Percentiles rank a stretch among this genome's conserved stretches.
Conservation (phyloP, 1,140 invertebrate species). For the Cephus cinctus region DNA sequence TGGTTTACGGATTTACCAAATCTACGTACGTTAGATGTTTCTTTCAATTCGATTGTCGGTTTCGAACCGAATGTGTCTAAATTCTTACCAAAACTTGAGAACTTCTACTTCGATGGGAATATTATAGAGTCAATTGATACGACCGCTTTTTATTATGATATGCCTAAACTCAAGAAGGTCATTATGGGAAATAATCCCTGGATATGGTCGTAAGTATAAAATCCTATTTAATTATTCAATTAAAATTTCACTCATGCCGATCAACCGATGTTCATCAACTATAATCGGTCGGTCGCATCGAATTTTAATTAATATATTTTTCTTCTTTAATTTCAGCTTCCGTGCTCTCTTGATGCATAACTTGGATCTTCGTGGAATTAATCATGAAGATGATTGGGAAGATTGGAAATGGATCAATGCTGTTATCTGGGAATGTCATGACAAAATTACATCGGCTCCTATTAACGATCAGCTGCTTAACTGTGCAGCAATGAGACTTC, state of each 20-base stretch:
- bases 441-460: no score
- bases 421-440: conserved; percentile 36
- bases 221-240: neutral
- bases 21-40: conserved; percentile 37
- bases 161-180: conserved; percentile 32
- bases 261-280: neutral
- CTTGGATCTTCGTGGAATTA: conserved; percentile 38
- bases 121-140: conserved; percentile 30
- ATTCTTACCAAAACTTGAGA: conserved; percentile 30
- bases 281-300: neutral
- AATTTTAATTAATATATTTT: neutral
- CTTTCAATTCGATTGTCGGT: conserved; percentile 37
- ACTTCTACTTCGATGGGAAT: conserved; percentile 43
- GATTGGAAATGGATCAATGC: conserved; percentile 46
- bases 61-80: conserved; percentile 31
- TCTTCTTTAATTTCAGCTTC: conserved; percentile 25
- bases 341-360: conserved; percentile 40
- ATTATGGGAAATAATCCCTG: conserved; percentile 43
- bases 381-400: conserved; percentile 40
- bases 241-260: neutral
- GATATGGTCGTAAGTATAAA: conserved; percentile 39
- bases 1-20: conserved; percentile 35
- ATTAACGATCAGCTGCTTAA: no score
- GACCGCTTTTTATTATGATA: conserved; percentile 29
- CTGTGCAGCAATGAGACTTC: no score